phyloP scores from a whole-genome alignment of 2,888 invertebrate species.

The Thumatha senex region DNA sequence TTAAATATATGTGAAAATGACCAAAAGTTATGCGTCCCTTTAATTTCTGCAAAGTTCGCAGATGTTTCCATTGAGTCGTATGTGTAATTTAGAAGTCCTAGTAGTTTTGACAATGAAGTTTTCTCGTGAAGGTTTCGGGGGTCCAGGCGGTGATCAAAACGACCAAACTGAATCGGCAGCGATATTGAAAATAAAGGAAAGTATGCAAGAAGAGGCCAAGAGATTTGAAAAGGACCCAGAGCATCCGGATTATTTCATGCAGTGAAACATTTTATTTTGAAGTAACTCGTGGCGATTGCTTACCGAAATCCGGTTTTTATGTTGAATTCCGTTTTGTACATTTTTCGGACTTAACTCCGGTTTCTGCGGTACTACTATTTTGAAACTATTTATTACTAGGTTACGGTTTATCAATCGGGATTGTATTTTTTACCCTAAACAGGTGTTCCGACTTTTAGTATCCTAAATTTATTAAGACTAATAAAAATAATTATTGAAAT shows the following conservation, averaged over 20 bases:
- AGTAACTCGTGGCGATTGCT: conserved; percentile 27
- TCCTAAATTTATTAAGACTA: no score
- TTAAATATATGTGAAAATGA: no score
- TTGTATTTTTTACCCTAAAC: no score
- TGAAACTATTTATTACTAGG: conserved; percentile 6
- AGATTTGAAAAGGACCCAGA: conserved; percentile 99
- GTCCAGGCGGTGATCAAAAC: conserved; percentile 83
- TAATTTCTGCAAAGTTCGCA: not conserved
- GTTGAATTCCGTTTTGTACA: not conserved
- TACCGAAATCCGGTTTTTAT: conserved; percentile 29
- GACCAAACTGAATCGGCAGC: conserved; percentile 99
- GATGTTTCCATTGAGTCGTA: conserved; percentile 11
- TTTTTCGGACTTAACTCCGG: conserved; percentile 3
- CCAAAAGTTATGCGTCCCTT: not conserved
- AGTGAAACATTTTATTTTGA: conserved; percentile 83
- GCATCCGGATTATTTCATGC: conserved; percentile 98
- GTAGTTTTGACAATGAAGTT: conserved; percentile 21
- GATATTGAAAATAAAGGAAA: conserved; percentile 99
- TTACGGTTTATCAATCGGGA: not conserved
- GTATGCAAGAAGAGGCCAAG: conserved; percentile 99
- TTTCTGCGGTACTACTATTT: conserved; percentile 13
- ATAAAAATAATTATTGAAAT: no score
- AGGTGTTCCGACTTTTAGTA: no score
- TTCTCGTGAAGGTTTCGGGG: conserved; percentile 69
- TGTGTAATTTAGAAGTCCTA: conserved; percentile 13